phyloP scores from a whole-genome alignment of 2,888 invertebrate genomes.

The Xestoiulus laeticollis region DNA sequence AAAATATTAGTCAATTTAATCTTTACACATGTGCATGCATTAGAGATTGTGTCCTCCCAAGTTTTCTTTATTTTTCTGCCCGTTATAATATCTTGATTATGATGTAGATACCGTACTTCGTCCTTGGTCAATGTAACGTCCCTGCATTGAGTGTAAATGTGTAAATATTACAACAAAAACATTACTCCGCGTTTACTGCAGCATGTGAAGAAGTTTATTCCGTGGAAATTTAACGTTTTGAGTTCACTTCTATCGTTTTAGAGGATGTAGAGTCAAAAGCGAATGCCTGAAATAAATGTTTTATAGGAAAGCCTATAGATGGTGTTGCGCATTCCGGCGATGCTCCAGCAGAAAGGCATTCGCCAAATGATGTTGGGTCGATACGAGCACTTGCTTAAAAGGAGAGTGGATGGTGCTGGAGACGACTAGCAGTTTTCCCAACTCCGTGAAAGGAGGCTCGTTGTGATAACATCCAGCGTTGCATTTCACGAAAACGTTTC shows the following conservation, averaged over 20 bases:
- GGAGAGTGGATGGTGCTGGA: conserved; percentile 32
- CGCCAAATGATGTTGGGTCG: not conserved
- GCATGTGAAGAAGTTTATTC: not conserved
- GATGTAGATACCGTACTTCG: too few species aligned
- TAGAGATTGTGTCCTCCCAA: too few species aligned
- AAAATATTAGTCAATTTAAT: too few species aligned
- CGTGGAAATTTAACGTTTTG: not conserved
- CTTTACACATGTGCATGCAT: too few species aligned
- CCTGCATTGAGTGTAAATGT: too few species aligned
- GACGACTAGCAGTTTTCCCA: conserved; percentile 15
- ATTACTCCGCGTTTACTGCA: too few species aligned
- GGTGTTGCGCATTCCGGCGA: conserved; percentile 24
- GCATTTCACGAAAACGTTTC: not conserved
- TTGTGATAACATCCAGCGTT: not conserved
- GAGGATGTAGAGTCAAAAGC: not conserved
- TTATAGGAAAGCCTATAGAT: conserved; percentile 2
- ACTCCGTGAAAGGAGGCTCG: not conserved
- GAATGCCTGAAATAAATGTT: conserved; percentile 29
- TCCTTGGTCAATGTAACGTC: too few species aligned
- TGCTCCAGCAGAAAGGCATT: not conserved
- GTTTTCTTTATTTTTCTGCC: too few species aligned
- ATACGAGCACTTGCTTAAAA: conserved; percentile 20
- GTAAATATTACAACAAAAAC: too few species aligned
- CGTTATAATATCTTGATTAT: too few species aligned
- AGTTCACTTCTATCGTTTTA: not conserved